These are phyloP conservation scores for Sorex maritimensis DNA, from an alignment of 2,797 vertebrate genomes.

Conservation along the genomic window DNA sequence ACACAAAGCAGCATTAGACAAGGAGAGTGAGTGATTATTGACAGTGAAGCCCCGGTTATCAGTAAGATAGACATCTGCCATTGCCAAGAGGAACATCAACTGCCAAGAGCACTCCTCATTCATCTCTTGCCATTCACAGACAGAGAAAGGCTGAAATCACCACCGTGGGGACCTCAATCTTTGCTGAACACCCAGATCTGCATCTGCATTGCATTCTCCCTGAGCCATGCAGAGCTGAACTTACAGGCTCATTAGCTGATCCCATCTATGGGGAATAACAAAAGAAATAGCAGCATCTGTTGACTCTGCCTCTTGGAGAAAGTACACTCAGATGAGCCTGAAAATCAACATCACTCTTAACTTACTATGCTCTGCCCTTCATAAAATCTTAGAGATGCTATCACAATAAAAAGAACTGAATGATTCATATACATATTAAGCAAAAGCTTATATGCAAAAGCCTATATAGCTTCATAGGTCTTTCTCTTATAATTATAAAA, in stretches of 20 bases:
- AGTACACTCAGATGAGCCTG: background rate
- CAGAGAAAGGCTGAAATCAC: background rate
- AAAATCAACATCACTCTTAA: background rate
- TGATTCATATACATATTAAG: slow-evolving; percentile 7
- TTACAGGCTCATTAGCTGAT: background rate
- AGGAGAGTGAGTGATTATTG: background rate
- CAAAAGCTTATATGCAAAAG: slow-evolving; percentile 21
- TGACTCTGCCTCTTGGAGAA: slow-evolving; percentile 27
- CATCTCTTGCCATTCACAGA: background rate
- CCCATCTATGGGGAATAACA: background rate
- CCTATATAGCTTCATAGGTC: background rate
- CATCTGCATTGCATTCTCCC: accelerated
- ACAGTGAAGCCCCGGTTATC: background rate
- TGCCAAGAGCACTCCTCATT: accelerated
- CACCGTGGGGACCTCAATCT: background rate
- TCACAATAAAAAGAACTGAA: background rate
- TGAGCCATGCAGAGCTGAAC: background rate
- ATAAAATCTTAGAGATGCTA: background rate
- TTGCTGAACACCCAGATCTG: background rate
- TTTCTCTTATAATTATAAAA: slow-evolving; percentile 30
- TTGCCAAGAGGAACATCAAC: background rate
- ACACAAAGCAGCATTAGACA: background rate
- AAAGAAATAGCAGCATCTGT: background rate
- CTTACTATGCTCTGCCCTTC: background rate
- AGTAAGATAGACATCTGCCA: background rate